Base-by-base conservation (phyloP, 2,113 vertebrate genomes). In the Vidua macroura region DNA sequence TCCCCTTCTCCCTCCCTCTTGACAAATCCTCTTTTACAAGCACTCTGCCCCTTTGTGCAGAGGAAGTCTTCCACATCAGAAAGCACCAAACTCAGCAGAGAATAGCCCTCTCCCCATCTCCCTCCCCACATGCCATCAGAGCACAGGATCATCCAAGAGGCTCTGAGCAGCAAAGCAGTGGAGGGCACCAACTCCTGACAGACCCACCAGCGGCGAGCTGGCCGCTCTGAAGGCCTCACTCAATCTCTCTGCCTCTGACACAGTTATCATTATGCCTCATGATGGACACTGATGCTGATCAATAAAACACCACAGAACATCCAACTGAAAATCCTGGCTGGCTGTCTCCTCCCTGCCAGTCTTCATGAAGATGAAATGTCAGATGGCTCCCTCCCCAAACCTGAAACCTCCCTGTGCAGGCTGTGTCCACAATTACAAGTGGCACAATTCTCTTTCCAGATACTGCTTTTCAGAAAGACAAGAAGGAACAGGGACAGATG, bases 291-390 rank as follows among this genome's bases (percentile, higher is more conserved):
- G 87, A n/a, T 35, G 44, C n/a, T 85, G 87, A 95, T 96, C 91
- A 93, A 96, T 91, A 91, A 73, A 95, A 52, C 14, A 9, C 35
- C 70, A 89, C 11, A 31, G 94, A 96, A 92, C 37, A 83, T 63
- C 52, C 87, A 46, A 31, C 62, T 86, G 28, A 70, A 96, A 88
- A 86, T 73, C 79, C 56, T 58, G 43, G 39, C 66, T 72, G 86
- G 33, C 60, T 92, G 18, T 27, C 88, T 62, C 78, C 82, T 97
- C 68, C 41, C 72, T 87, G 89, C 81, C 76, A 80, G 74, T 49
- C 79, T 53, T 63, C 64, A 67, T 41, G 83, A 88, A 83, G 93
- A 88, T 18, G 48, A 84, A 94, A 94, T 86, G 52, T 78, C 82
- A 94, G 82, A 44, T 1, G 0, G 67, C 52, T 93, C 53, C 53